Evolutionary conservation across 1,140 invertebrate genomes (phyloP), one percentile per base, ranked within the genome.

Genomic region (Subanguina moxae): DNA sequence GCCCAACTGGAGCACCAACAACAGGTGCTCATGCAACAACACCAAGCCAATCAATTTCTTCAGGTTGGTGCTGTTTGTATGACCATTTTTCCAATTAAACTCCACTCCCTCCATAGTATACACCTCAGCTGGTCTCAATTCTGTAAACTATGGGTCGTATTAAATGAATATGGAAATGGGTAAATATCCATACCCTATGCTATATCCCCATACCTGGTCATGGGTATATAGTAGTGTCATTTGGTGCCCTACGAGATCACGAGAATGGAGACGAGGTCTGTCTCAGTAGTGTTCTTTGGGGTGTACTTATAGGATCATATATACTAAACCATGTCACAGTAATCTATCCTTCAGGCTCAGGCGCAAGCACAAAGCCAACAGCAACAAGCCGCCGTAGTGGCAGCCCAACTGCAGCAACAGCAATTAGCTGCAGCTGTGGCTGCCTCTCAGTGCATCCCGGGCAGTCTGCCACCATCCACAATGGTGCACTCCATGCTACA

Each of bases 321-420:
- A n/a, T n/a, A 38, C 32, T 38, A 11, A 38, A 38, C 32, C 32
- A n/a, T n/a, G n/a, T 38, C 3, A 57, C 11, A 3, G 13, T 28
- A 57, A 57, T 15, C 56, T n/a, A 57, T 25, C 11, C 19, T 25
- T 28, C 23, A 57, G 32, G 32, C 68, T 27, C 68, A 70, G 19
- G 64, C 27, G 21, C 42, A 19, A 71, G 62, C 72, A 0, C 63
- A 74, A 38, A 72, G 68, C 63, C 64, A 76, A 0, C 71, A 75
- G 19, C 71, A 73, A 46, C 71, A 73, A 30, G 38, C n/a, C 42
- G 42, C 57, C 11, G 23, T 45, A 17, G 32, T 48, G 17, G 21
- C 57, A 32, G 19, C 42, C 45, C 25, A 77, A 48, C 45, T 73
- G 25, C 28, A 61, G 38, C 58, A 61, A 43, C 58, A 61, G 27